Evolutionary conservation across 2,113 vertebrate genomes (phyloP).

Genomic region (Hiodon alosoides): DNA sequence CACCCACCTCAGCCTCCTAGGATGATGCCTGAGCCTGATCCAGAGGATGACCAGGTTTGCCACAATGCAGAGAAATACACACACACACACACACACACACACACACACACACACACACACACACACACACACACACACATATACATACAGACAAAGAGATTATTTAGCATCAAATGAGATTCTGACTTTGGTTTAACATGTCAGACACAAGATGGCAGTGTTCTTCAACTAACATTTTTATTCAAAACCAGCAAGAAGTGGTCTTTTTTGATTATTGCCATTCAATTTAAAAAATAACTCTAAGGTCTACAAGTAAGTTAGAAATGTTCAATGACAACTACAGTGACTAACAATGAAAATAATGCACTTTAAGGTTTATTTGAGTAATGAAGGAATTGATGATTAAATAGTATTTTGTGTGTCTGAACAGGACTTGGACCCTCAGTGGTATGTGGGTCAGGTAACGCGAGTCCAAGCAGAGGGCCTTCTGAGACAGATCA

Average conservation of each 20-base stretch:
- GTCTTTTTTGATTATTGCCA: too few relatives aligned
- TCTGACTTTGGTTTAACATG: too few relatives aligned
- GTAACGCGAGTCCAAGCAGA: slow-evolving; percentile 79
- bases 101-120: neutral
- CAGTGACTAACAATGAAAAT: neutral
- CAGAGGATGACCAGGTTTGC: slow-evolving; percentile 30
- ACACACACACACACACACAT: neutral
- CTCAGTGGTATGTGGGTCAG: slow-evolving; percentile 76
- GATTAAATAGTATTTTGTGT: neutral
- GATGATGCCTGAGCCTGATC: slow-evolving; percentile 20
- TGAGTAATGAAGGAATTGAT: too few relatives aligned
- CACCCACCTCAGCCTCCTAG: slow-evolving; percentile 25
- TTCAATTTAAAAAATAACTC: too few relatives aligned
- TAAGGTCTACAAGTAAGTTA: too few relatives aligned
- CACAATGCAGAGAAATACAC: neutral
- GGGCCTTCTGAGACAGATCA: slow-evolving; percentile 68
- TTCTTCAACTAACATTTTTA: too few relatives aligned
- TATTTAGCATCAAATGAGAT: too few relatives aligned
- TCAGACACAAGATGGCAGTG: too few relatives aligned
- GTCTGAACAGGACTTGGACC: slow-evolving; percentile 55
- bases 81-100: neutral
- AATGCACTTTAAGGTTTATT: too few relatives aligned
- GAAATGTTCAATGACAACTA: neutral
- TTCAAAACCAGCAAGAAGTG: too few relatives aligned
- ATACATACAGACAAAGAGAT: too few relatives aligned